Percentiles rank a stretch among this genome's conserved stretches.
These are phyloP conservation scores for Andrena minutula DNA, from an alignment of 2,888 invertebrate species.

Conservation along the genomic window DNA sequence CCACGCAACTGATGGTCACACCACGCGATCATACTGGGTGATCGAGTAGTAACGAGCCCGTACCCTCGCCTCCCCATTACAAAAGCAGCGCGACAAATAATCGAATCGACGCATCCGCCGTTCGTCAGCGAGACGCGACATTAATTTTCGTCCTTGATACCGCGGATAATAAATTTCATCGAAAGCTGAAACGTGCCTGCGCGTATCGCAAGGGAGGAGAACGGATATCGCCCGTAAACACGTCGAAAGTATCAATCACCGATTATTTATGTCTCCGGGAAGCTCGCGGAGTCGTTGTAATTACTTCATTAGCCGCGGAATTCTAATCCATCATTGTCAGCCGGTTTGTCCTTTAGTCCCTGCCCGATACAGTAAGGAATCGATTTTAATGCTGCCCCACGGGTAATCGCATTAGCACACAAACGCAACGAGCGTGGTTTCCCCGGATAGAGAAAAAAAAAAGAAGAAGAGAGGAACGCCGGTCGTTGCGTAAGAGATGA, in stretches of 20 bases:
- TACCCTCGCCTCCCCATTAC: constrained; percentile 18
- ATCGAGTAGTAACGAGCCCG: constrained; percentile 62
- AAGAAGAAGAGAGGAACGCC: constrained; percentile 30
- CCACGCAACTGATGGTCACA: constrained; percentile 80
- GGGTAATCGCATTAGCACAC: constrained; percentile 61
- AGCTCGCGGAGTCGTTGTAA: constrained; percentile 52
- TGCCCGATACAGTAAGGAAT: constrained; percentile 52
- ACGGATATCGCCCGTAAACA: constrained; percentile 28
- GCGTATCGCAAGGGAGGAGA: neutral
- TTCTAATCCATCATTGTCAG: constrained; percentile 65
- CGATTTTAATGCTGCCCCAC: constrained; percentile 52
- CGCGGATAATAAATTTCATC: constrained; percentile 18
- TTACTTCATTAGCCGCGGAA: constrained; percentile 62
- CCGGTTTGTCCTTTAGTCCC: constrained; percentile 49
- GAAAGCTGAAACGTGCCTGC: neutral
- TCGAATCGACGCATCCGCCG: neutral
- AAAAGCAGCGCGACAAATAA: neutral
- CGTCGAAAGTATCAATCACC: constrained; percentile 60
- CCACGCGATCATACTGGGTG: constrained; percentile 74
- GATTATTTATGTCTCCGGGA: constrained; percentile 59
- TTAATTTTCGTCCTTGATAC: constrained; percentile 13
- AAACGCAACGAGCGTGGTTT: constrained; percentile 30
- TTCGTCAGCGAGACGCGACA: neutral
- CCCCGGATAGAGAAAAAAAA: constrained; percentile 5
- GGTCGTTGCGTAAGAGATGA: constrained; percentile 63